Evolutionary conservation across 2,113 vertebrate species (phyloP), one percentile per base, ranked within the genome.

Genomic region (Cyprinodon tularosa): DNA sequence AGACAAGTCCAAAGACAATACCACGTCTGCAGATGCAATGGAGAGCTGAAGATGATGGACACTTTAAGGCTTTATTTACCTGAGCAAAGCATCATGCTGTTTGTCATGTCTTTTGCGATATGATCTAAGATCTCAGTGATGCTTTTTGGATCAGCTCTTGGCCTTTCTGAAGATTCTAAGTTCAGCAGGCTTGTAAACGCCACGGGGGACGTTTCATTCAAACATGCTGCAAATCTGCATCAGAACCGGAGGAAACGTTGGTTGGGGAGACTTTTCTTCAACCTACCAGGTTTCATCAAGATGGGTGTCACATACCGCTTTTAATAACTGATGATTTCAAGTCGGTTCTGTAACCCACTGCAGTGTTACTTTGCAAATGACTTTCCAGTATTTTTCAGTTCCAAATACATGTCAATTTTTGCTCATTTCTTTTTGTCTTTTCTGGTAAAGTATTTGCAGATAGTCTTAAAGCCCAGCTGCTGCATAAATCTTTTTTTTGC

Each of bases 41-140:
- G 97, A 99, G 84, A 95, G 93, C 64, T 97, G 96, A 98, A 50
- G 63, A n/a, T 36, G 20, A 80, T 14, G 1, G 7, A 37, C 12
- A 22, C n/a, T 14, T n/a, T 12, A 22, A 4, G 61, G 38, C 36
- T 38, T 37, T 15, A 38, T 38, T 39, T 62, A 38, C 36, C 61
- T 59, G 61, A 47, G 47, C 60, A 76, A 39, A 42, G 9, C 44
- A 38, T 61, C 62, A 71, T 53, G 57, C 50, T 62, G 44, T 63
- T 6, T 0, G 61, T 29, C 65, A n/a, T 22, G 44, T 45, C 44
- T 45, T 12, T 45, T 45, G 5, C 44, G 29, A 29, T 29, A 45
- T 57, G 17, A 6, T 57, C 17, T 57, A 57, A 20, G 17, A 42
- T 29, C 13, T 70, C 45, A 39, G 20, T 70, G 15, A n/a, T 22